These are phyloP conservation scores for Callopanchax toddi DNA, from an alignment of 2,113 vertebrate species.

Conservation along the genomic window DNA sequence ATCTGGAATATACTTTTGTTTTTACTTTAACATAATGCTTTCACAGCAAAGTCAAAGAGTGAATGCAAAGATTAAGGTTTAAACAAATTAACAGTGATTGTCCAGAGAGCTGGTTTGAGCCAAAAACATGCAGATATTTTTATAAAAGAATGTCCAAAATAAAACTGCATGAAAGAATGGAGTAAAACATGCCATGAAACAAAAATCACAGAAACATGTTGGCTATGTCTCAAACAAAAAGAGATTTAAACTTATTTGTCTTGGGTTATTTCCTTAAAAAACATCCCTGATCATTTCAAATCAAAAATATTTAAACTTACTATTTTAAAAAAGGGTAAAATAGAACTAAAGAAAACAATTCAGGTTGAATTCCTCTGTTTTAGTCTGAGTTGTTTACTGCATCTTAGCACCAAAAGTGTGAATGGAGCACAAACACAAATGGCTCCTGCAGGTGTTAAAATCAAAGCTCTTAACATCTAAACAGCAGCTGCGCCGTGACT, in stretches of 20 bases:
- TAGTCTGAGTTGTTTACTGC: slow-evolving; percentile 30
- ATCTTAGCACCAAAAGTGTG: slow-evolving; percentile 46
- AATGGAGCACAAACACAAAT: slow-evolving; percentile 68
- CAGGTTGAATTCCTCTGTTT: neutral
- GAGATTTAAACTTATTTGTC: neutral
- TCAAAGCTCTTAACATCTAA: slow-evolving; percentile 71
- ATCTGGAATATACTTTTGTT: too few species aligned
- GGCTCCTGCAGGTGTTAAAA: slow-evolving; percentile 72
- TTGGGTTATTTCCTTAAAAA: too few species aligned
- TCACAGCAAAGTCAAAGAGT: neutral
- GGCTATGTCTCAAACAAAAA: neutral
- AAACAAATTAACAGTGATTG: neutral
- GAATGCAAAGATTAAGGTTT: neutral
- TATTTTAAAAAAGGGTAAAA: too few species aligned
- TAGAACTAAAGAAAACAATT: neutral
- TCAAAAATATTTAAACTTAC: too few species aligned
- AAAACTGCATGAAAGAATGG: neutral
- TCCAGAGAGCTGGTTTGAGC: neutral
- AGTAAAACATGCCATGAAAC: neutral
- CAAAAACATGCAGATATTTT: neutral
- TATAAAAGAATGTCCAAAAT: neutral
- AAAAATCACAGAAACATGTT: neutral
- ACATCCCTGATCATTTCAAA: too few species aligned
- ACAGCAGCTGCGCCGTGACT: slow-evolving; percentile 32
- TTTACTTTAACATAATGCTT: too few species aligned